Percentiles rank a stretch among this genome's conserved stretches.
Evolutionary conservation across 92 coral and sea anemone species (phyloP).

Genomic region (Nematostella vectensis): DNA sequence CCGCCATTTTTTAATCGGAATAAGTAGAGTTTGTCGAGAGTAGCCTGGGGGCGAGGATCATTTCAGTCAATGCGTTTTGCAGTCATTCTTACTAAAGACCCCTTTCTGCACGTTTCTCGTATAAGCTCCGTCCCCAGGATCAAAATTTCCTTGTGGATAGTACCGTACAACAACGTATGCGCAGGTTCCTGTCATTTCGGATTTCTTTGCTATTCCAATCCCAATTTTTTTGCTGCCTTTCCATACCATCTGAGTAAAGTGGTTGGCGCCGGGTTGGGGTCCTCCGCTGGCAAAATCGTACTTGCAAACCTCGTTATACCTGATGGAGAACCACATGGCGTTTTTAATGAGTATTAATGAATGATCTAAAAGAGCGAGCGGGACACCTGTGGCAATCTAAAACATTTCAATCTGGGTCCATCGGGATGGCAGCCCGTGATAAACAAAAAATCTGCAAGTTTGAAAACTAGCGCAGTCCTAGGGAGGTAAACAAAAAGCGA

Average conservation of each 20-base stretch:
- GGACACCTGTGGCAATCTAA: background rate
- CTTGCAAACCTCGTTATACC: conserved; percentile 88
- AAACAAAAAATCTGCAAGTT: too few relatives aligned
- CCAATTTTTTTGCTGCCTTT: conserved; percentile 66
- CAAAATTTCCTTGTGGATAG: conserved; percentile 68
- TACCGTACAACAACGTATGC: conserved; percentile 75
- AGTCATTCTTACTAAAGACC: conserved; percentile 46
- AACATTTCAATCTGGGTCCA: too few relatives aligned
- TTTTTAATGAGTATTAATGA: background rate
- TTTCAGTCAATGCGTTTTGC: too few relatives aligned
- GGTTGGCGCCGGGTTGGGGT: conserved; percentile 53
- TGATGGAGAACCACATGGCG: conserved; percentile 1
- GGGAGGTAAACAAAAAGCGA: too few relatives aligned
- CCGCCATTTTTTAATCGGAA: conserved; percentile 42
- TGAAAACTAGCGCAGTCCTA: too few relatives aligned
- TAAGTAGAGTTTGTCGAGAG: too few relatives aligned
- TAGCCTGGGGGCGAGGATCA: too few relatives aligned
- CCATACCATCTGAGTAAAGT: conserved; percentile 82
- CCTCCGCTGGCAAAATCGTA: conserved; percentile 54
- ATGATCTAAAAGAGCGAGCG: background rate
- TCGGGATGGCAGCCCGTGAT: too few relatives aligned
- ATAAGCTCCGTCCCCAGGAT: conserved; percentile 38
- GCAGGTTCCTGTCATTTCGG: conserved; percentile 42
- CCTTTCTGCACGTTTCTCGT: conserved; percentile 53
- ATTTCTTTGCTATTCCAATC: conserved; percentile 63